These are phyloP conservation scores for Esox masquinongy DNA, from an alignment of 2,797 vertebrate genomes.

Conservation along the genomic window DNA sequence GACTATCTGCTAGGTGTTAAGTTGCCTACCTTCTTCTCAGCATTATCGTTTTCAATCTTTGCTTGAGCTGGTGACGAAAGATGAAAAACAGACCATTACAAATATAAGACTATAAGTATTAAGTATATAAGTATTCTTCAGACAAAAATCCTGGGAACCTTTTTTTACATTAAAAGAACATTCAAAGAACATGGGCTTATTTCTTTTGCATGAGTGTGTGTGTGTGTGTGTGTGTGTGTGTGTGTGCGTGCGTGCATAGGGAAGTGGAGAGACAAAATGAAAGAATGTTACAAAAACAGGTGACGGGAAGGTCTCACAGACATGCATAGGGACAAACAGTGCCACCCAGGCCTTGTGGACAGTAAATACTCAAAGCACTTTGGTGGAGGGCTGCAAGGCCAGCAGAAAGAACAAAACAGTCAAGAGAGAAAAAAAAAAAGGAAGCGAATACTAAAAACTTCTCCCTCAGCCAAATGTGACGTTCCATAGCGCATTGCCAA, in stretches of 20 bases:
- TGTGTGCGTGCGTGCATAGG: not conserved
- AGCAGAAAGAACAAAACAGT: conserved; percentile 52
- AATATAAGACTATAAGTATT: too few relatives aligned
- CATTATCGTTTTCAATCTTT: conserved; percentile 68
- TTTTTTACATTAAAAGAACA: conserved; percentile 21
- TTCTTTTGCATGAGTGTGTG: conserved; percentile 28
- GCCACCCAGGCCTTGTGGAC: conserved; percentile 32
- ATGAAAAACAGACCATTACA: conserved; percentile 13
- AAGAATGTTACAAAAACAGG: conserved; percentile 20
- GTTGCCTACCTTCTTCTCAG: conserved; percentile 70
- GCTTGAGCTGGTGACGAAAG: conserved; percentile 64
- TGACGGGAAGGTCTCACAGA: conserved; percentile 44
- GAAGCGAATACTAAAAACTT: conserved; percentile 59
- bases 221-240: too few relatives aligned
- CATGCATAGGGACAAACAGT: conserved; percentile 51
- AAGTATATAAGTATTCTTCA: not conserved
- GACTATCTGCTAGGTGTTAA: not conserved
- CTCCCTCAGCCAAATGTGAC: conserved; percentile 50
- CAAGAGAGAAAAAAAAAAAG: conserved; percentile 41
- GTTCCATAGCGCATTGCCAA: conserved; percentile 38
- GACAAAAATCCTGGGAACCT: not conserved
- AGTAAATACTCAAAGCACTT: conserved; percentile 40
- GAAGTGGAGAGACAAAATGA: conserved; percentile 19
- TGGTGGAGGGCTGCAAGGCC: conserved; percentile 55
- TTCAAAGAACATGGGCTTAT: not conserved